Percentiles rank a stretch among this genome's conserved stretches.
phyloP scores from a whole-genome alignment of 2,113 vertebrate genomes.

The Cavia aperea region DNA sequence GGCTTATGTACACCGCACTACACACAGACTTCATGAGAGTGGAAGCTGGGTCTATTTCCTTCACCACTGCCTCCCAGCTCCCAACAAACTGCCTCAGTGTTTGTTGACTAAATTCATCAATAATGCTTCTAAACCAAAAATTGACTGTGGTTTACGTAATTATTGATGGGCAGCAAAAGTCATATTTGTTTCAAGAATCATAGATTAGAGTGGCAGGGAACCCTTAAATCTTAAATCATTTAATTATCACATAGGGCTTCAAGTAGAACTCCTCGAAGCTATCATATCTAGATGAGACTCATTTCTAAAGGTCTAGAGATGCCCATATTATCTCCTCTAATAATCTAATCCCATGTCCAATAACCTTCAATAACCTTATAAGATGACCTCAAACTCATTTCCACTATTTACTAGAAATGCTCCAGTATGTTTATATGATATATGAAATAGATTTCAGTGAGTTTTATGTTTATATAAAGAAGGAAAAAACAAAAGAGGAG shows the following conservation, averaged over 20 bases:
- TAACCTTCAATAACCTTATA: background rate
- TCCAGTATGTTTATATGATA: background rate
- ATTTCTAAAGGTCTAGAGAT: background rate
- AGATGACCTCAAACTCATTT: background rate
- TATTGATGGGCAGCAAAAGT: background rate
- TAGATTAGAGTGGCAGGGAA: background rate
- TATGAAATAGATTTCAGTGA: background rate
- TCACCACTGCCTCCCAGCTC: background rate
- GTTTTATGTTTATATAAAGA: background rate
- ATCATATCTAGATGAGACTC: background rate
- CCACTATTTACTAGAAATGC: background rate
- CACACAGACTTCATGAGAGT: background rate
- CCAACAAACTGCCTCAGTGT: background rate
- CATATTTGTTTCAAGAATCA: conserved; percentile 12
- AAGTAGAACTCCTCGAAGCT: background rate
- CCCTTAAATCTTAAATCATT: background rate
- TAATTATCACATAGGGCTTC: background rate
- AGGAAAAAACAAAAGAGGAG: background rate
- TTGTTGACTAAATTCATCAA: background rate
- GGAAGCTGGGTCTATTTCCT: background rate
- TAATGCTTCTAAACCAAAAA: background rate
- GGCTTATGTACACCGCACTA: fast-evolving
- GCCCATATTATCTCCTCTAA: background rate
- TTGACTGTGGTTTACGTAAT: background rate
- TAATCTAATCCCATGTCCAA: background rate